Conservation (phyloP, 2,888 invertebrate species). For the Tetanocera ferruginea region DNA sequence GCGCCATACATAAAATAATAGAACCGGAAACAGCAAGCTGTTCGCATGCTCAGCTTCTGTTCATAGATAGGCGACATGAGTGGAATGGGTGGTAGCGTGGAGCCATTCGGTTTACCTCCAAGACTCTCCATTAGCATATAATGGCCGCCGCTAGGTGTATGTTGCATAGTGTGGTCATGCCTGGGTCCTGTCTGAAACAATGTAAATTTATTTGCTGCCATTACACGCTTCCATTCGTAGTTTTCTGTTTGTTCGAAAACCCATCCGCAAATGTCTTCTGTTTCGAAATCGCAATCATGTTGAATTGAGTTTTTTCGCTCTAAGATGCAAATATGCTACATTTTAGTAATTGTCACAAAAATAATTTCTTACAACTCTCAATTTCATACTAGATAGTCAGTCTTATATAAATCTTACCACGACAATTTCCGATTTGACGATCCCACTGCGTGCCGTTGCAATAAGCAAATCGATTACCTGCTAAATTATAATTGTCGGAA, state of each 20-base stretch:
- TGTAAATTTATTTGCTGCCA: conserved; percentile 66
- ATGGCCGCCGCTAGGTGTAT: conserved; percentile 73
- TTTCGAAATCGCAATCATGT: conserved; percentile 66
- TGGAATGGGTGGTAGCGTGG: conserved; percentile 74
- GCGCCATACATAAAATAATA: conserved; percentile 86
- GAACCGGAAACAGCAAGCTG: conserved; percentile 75
- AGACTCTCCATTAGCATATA: conserved; percentile 89
- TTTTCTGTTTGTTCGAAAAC: conserved; percentile 73
- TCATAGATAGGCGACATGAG: conserved; percentile 81
- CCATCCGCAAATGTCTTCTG: conserved; percentile 82
- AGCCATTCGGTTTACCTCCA: conserved; percentile 70
- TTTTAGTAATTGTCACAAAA: neutral
- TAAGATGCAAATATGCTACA: neutral
- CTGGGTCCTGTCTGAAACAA: conserved; percentile 76
- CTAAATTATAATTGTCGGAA: conserved; percentile 74
- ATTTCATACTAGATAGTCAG: neutral
- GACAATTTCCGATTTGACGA: conserved; percentile 76
- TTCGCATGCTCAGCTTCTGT: conserved; percentile 68
- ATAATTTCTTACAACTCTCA: no score
- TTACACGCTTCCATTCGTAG: conserved; percentile 79
- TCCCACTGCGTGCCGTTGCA: conserved; percentile 84
- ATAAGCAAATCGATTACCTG: conserved; percentile 75
- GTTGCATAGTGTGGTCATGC: conserved; percentile 81
- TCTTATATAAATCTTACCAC: conserved; percentile 55
- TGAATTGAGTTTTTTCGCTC: conserved; percentile 44